Conservation (phyloP, 2,888 invertebrate genomes). For the Chelonus formosanus region DNA sequence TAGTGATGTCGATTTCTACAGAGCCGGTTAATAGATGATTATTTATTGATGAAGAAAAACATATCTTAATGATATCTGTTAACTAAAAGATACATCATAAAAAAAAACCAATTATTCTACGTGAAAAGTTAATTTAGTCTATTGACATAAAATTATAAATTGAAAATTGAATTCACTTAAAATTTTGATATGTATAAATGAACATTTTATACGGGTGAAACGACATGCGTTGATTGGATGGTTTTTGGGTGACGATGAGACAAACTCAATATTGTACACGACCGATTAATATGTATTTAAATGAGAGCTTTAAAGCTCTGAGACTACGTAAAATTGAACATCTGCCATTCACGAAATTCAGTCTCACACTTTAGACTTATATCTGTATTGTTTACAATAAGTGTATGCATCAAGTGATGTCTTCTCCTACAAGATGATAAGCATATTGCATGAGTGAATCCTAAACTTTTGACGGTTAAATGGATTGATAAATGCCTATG, state of each 20-base stretch:
- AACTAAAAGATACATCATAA: no score
- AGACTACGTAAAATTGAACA: slow-evolving; percentile 4
- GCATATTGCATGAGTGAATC: slow-evolving; percentile 5
- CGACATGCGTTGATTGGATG: slow-evolving; percentile 16
- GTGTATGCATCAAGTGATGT: background rate
- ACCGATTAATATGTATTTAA: slow-evolving; percentile 28
- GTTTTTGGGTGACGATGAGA: slow-evolving; percentile 7
- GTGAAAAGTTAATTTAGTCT: no score
- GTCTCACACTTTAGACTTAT: slow-evolving; percentile 14
- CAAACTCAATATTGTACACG: slow-evolving; percentile 14
- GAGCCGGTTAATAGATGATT: no score
- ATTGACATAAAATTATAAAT: no score
- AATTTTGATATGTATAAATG: background rate
- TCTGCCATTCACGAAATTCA: slow-evolving; percentile 10
- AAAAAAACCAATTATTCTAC: no score
- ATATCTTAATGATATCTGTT: no score
- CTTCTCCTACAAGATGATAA: background rate
- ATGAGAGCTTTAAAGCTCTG: slow-evolving; percentile 9
- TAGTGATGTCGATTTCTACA: no score
- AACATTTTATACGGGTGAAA: background rate
- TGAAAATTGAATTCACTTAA: no score
- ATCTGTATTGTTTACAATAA: slow-evolving; percentile 15
- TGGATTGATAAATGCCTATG: slow-evolving; percentile 9
- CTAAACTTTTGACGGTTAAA: slow-evolving; percentile 14
- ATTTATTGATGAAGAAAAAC: no score